Percentiles rank a stretch among this genome's conserved stretches.
These are phyloP conservation scores for Sipha flava DNA, from an alignment of 1,140 invertebrate genomes.

Conservation along the genomic window DNA sequence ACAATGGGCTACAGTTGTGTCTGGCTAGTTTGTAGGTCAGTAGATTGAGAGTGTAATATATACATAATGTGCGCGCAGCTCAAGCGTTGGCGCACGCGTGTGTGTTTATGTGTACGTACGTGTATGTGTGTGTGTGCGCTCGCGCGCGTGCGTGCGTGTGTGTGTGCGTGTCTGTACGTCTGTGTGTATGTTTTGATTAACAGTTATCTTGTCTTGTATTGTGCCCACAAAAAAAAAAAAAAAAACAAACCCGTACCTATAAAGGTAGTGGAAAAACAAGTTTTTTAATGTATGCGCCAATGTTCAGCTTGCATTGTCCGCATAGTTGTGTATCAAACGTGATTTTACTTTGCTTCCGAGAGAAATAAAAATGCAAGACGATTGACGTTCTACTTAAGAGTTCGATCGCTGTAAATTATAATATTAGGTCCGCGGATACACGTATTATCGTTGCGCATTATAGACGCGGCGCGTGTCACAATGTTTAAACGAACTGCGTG, in stretches of 20 bases:
- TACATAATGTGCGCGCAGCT: too few species aligned
- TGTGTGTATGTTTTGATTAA: slow-evolving; percentile 10
- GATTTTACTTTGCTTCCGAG: neutral
- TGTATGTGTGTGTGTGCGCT: too few species aligned
- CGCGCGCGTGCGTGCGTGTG: neutral
- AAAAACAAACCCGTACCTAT: neutral
- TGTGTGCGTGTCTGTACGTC: too few species aligned
- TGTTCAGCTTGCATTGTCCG: slow-evolving; percentile 13
- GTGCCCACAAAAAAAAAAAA: slow-evolving; percentile 4
- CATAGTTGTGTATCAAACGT: neutral
- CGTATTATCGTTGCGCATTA: too few species aligned
- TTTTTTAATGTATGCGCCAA: slow-evolving; percentile 26
- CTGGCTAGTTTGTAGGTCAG: slow-evolving; percentile 28
- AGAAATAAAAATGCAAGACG: neutral
- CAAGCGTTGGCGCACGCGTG: neutral
- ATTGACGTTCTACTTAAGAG: neutral
- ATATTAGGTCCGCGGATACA: too few species aligned
- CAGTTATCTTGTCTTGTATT: slow-evolving; percentile 6
- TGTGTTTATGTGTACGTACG: too few species aligned
- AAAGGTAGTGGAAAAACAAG: slow-evolving; percentile 21
- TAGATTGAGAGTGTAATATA: slow-evolving; percentile 5
- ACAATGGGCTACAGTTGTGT: neutral
- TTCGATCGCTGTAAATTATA: neutral
- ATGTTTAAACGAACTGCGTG: too few species aligned
- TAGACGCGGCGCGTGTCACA: too few species aligned